Evolutionary conservation across 2,888 invertebrate species (phyloP).

Genomic region (Drosophila demipolita): DNA sequence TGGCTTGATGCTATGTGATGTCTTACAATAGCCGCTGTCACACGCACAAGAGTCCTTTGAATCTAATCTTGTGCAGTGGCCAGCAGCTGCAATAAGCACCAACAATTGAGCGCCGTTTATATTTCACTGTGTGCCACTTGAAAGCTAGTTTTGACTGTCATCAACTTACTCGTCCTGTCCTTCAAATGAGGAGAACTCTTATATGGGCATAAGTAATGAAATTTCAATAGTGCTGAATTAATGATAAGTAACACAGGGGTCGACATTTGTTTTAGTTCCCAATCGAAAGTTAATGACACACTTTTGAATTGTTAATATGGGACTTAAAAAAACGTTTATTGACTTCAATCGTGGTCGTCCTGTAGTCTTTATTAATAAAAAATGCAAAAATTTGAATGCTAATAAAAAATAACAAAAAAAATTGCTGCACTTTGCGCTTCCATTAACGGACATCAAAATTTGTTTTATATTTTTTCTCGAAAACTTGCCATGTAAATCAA

Average conservation of each 20-base stretch:
- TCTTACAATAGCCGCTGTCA: slow-evolving; percentile 99
- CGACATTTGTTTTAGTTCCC: slow-evolving; percentile 62
- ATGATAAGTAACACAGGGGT: slow-evolving; percentile 42
- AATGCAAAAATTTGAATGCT: slow-evolving; percentile 5
- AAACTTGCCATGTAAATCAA: background rate
- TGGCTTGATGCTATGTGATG: slow-evolving; percentile 66
- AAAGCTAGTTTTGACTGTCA: slow-evolving; percentile 11
- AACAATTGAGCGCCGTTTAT: slow-evolving; percentile 5
- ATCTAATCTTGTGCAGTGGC: slow-evolving; percentile 99
- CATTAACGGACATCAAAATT: slow-evolving; percentile 1
- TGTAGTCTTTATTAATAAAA: background rate
- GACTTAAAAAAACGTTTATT: slow-evolving; percentile 35
- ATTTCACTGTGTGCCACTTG: slow-evolving; percentile 15
- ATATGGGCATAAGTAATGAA: slow-evolving; percentile 25
- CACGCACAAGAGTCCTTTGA: slow-evolving; percentile 98
- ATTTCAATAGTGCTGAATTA: slow-evolving; percentile 55
- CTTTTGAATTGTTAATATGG: slow-evolving; percentile 47
- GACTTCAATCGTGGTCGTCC: slow-evolving; percentile 48
- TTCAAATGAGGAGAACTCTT: background rate
- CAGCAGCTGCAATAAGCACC: slow-evolving; percentile 96
- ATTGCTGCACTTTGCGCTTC: slow-evolving; percentile 1
- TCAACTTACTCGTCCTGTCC: background rate
- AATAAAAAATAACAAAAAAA: background rate
- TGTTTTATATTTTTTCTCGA: background rate
- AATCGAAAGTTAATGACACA: slow-evolving; percentile 45